Evolutionary conservation across 2,888 invertebrate species (phyloP), one percentile per base, ranked within the genome.

Genomic region (Litoditis marina): DNA sequence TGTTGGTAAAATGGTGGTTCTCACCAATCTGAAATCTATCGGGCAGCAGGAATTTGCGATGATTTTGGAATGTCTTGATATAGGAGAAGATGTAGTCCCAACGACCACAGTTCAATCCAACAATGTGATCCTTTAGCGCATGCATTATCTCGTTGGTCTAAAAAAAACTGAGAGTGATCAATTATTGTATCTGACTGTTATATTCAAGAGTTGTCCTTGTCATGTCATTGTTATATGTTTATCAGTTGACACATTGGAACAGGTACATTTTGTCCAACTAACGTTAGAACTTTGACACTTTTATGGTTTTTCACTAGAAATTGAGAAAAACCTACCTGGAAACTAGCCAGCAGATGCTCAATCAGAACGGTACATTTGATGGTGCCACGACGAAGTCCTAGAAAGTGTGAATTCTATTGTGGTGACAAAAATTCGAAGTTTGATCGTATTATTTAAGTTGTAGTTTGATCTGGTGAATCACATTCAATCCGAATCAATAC

Each of bases 321-420:
- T 39, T 39, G 39, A 16, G 1, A 46, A 56, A 8, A 28, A 56
- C 28, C 2, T 51, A 63, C 63, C 53, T 89, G 88, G 84, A 89
- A 89, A 2, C 87, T 85, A 0, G 89, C 88, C 13, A 89, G 81
- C 64, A 90, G 87, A 78, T 89, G 89, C 83, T 90, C 90, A 65
- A 89, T 89, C 36, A 90, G 84, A 27, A 90, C 89, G 74, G 89
- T 89, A 1, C 89, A 89, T 83, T 89, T 89, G 68, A 89, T 88
- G 0, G 88, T 87, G 31, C 88, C 88, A 32, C 84, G 84, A 0
- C 88, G 87, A 31, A 90, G 79, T 0, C 84, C 84, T 0, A 89
- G 82, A 76, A 85, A 84, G n/a, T n/a, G n/a, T n/a, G n/a, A n/a
- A n/a, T n/a, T n/a, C n/a, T n/a, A n/a, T n/a, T n/a, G n/a, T n/a